Base-by-base conservation (phyloP, 2,113 vertebrate species). In the Numida meleagris region DNA sequence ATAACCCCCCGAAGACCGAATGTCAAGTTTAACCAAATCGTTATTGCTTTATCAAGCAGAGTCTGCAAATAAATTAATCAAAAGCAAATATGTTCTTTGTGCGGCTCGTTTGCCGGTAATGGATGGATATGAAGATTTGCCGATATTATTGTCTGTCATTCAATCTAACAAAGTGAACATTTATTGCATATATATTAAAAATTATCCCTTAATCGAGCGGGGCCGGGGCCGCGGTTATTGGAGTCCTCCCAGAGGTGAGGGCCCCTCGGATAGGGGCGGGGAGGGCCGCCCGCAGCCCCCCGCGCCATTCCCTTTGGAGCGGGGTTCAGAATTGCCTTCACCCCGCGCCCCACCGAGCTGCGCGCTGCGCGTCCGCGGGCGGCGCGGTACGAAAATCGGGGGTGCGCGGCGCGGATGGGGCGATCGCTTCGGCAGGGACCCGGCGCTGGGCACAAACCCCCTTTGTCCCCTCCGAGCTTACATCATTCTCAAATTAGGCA, bases 121-220 rank as follows among this genome's bases (percentile, higher is more conserved):
- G 99, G 98, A 99, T 99, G 99, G 98, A 97, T 98, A 99, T 98
- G 98, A 99, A 98, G 98, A 99, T 99, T 98, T 98, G 98, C 98
- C 98, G 98, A 99, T 99, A 99, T 99, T 99, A 99, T 99, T 99
- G 98, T 98, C 99, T 99, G 98, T 99, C 99, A 99, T 99, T 99
- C 99, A 99, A 98, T 98, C 98, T 99, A 99, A 99, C 99, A 99
- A 99, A 99, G 99, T 99, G 99, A 99, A 99, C 99, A 99, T 99
- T 99, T 99, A 99, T 99, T 99, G 99, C 99, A 99, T 99, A 99
- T 99, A 99, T 99, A 99, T 99, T 99, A 99, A 99, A 99, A 99
- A 99, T 99, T 99, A 99, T 98, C 99, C 98, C 97, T 98, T 98
- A 98, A 98, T 98, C 98, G 98, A 98, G 98, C 98, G 98, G 97